phyloP scores from a whole-genome alignment of 2,797 vertebrate genomes.

The Coranthus polyacanthus region DNA sequence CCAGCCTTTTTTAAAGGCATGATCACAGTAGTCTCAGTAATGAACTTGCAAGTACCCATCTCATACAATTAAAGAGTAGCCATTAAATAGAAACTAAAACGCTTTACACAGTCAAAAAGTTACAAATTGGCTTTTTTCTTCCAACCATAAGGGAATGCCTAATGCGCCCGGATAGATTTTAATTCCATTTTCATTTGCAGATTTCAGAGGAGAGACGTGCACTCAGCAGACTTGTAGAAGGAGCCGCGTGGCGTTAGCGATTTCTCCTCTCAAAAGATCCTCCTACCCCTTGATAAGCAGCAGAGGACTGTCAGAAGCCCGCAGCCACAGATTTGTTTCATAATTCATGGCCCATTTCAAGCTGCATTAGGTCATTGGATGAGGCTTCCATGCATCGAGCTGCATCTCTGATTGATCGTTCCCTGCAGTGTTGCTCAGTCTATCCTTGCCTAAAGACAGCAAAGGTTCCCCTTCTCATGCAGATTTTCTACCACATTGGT shows the following conservation, averaged over 20 bases:
- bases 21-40: conserved; percentile 24
- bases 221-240: conserved; percentile 13
- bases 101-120: conserved; percentile 24
- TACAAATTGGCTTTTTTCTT: conserved; percentile 37
- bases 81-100: conserved; percentile 36
- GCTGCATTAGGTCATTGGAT: conserved; percentile 57
- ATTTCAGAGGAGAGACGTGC: conserved; percentile 29
- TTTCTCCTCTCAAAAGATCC: conserved; percentile 41
- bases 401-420: conserved; percentile 61
- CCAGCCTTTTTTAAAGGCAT: conserved; percentile 6
- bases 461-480: conserved; percentile 9
- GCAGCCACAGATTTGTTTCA: conserved; percentile 67
- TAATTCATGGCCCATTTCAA: conserved; percentile 72
- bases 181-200: conserved; percentile 58
- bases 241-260: conserved; percentile 23
- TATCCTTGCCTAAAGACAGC: conserved; percentile 41
- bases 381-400: conserved; percentile 56
- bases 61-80: conserved; percentile 20
- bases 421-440: conserved; percentile 18
- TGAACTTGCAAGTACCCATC: conserved; percentile 35
- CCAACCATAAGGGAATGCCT: conserved; percentile 31
- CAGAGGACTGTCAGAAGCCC: conserved; percentile 42
- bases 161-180: conserved; percentile 30
- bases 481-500: conserved; percentile 12
- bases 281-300: conserved; percentile 9